These are phyloP conservation scores for Scelioninae gen. 1 DNA, from an alignment of 2,888 invertebrate genomes.

Conservation along the genomic window DNA sequence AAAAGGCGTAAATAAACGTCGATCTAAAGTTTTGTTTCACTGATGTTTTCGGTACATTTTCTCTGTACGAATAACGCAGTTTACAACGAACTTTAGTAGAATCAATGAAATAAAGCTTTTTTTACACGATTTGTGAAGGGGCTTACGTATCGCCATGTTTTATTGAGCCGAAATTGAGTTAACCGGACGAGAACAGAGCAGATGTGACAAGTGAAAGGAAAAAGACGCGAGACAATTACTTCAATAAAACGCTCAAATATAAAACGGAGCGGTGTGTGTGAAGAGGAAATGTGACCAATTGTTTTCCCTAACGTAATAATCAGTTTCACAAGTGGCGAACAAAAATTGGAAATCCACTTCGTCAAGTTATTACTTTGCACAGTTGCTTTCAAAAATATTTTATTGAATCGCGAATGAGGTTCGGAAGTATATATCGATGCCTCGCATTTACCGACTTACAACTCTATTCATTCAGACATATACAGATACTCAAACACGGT, in stretches of 20 bases:
- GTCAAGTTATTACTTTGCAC: too few species aligned
- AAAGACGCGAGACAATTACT: constrained; percentile 48
- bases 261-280: constrained; percentile 6
- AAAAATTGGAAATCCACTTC: too few species aligned
- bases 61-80: constrained; percentile 38
- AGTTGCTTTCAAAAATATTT: too few species aligned
- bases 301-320: not conserved
- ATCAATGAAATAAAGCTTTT: constrained; percentile 54
- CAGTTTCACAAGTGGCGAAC: too few species aligned
- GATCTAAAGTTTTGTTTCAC: constrained; percentile 30
- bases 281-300: constrained; percentile 6
- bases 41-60: constrained; percentile 30
- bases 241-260: constrained; percentile 28
- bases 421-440: constrained; percentile 26
- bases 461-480: constrained; percentile 27
- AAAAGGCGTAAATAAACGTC: constrained; percentile 28
- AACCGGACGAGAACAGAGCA: constrained; percentile 49
- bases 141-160: constrained; percentile 56
- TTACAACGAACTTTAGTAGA: constrained; percentile 47
- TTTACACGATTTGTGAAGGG: constrained; percentile 52
- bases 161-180: constrained; percentile 54
- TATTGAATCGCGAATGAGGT: not conserved
- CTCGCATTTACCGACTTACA: constrained; percentile 15
- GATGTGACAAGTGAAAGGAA: constrained; percentile 47
- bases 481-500: constrained; percentile 17